Evolutionary conservation across 2,113 vertebrate species (phyloP), one percentile per base, ranked within the genome.

Genomic region (Phaethornis superciliosus): DNA sequence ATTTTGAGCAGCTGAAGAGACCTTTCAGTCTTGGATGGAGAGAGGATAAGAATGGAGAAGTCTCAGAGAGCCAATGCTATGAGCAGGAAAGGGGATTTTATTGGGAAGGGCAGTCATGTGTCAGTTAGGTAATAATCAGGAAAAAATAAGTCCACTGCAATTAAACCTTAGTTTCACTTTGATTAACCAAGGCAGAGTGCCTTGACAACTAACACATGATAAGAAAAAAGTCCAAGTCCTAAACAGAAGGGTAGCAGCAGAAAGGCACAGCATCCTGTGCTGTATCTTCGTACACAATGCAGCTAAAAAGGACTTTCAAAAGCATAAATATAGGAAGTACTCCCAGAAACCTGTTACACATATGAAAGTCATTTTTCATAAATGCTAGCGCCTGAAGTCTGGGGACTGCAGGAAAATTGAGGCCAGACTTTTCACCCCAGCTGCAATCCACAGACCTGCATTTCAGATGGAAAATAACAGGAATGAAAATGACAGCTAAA

Each of bases 341-440:
- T 33, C 35, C 12, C 23, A 76, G 67, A 82, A 88, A 49, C 16
- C 13, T 74, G 46, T 58, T 59, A 49, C 9, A 54, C 23, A 44
- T 58, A 85, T 77, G 27, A 80, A 87, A 63, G 9, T 24, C 3
- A 52, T 91, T 90, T 93, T 83, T 81, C 59, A 15, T 40, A 62
- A 72, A 54, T 26, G 6, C 8, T 24, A n/a, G 10, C 2, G 3
- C 46, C 55, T 40, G 12, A n/a, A 77, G 30, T 51, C n/a, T 83
- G 47, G 6, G 9, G 24, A 22, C 24, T 64, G 63, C 42, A 55
- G 13, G 42, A 82, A 85, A 88, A 62, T 37, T 0, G 0, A 58
- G 24, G 19, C 58, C 55, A 80, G 51, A 18, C 12, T 62, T 94
- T 67, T 82, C 67, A 74, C 35, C 44, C n/a, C 54, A 22, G 23